Evolutionary conservation across 2,113 vertebrate species (phyloP).

Genomic region (Thunnus thynnus): DNA sequence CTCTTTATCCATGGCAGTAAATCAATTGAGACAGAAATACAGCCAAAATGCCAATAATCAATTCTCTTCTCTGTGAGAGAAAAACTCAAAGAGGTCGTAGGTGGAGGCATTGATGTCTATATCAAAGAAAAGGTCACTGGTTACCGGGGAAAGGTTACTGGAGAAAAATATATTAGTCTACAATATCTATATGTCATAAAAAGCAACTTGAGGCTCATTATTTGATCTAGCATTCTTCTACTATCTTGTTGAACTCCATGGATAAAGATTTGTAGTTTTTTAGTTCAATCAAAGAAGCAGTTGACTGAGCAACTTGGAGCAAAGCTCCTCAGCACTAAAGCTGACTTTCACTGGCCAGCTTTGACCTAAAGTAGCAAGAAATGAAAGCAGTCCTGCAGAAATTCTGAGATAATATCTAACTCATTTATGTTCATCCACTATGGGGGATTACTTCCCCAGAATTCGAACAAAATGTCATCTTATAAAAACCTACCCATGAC

Average conservation of each 20-base stretch:
- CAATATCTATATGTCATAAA: neutral
- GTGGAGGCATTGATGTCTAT: constrained; percentile 22
- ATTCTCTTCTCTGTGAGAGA: neutral
- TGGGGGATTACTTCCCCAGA: constrained; percentile 12
- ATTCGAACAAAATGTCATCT: constrained; percentile 23
- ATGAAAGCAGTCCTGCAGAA: neutral
- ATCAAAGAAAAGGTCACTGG: constrained; percentile 54
- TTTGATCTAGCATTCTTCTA: neutral
- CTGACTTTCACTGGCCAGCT: neutral
- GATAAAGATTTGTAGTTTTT: neutral
- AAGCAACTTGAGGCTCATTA: neutral
- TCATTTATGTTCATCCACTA: constrained; percentile 17
- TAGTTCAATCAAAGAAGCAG: neutral
- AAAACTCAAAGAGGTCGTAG: constrained; percentile 16
- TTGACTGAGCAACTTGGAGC: neutral
- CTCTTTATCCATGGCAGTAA: neutral
- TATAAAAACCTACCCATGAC: constrained; percentile 8
- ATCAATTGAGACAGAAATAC: neutral
- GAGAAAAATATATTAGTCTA: constrained; percentile 16
- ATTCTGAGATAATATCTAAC: constrained; percentile 11
- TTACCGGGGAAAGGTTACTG: constrained; percentile 21
- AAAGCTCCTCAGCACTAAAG: neutral
- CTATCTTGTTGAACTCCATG: neutral
- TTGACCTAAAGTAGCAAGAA: constrained; percentile 7
- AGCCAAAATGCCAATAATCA: neutral